A percentile compares a stretch with the other conserved stretches of the same genome.
These are phyloP conservation scores for Anoura caudifer DNA, from an alignment of 2,113 vertebrate genomes.

Conservation along the genomic window DNA sequence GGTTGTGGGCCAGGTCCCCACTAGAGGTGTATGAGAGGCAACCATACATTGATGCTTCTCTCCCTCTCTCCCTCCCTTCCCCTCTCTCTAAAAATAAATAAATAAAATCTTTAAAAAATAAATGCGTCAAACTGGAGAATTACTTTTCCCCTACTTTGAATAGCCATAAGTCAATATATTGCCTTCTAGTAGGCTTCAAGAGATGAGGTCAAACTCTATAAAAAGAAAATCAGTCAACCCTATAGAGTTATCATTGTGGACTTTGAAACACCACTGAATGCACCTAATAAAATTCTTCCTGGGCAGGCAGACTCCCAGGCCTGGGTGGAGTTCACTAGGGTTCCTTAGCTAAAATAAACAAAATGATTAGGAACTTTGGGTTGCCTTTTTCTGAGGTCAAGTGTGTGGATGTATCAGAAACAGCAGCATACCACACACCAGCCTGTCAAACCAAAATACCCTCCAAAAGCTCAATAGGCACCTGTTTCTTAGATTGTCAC, in stretches of 20 bases:
- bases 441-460: neutral
- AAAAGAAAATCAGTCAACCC: neutral
- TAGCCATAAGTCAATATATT: neutral
- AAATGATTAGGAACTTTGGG: conserved; percentile 34
- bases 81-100: too few relatives aligned
- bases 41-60: too few relatives aligned
- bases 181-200: neutral
- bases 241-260: conserved; percentile 50
- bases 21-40: too few relatives aligned
- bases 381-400: conserved; percentile 49
- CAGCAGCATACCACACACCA: neutral
- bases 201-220: conserved; percentile 38
- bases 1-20: too few relatives aligned
- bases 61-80: too few relatives aligned
- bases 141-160: conserved; percentile 20
- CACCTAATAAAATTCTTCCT: conserved; percentile 63
- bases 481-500: conserved; percentile 7
- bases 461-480: neutral
- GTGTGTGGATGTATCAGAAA: neutral
- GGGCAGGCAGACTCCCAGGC: conserved; percentile 37
- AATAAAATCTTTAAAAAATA: neutral
- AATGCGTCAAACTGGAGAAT: neutral
- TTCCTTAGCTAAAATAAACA: conserved; percentile 71
- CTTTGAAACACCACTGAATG: conserved; percentile 59
- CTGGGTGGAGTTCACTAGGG: conserved; percentile 67